Conservation (phyloP, 53 echinoderm and acorn worm species). For the Zoroaster sp. region DNA sequence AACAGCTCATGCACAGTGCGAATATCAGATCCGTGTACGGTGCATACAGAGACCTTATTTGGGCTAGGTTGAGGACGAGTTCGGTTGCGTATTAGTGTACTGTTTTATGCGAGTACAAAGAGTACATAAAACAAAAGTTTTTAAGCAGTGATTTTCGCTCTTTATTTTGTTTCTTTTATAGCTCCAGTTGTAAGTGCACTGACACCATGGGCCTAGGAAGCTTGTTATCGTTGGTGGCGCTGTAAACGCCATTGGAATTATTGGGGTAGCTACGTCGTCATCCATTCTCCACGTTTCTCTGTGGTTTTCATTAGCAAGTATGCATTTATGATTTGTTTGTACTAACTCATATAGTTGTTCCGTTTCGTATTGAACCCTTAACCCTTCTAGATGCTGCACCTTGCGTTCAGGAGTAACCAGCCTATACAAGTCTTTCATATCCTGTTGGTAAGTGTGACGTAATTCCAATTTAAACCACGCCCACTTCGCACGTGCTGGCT, state of each 20-base stretch:
- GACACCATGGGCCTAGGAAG: conserved; percentile 7
- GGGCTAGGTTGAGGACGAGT: no score
- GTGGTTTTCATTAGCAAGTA: conserved; percentile 37
- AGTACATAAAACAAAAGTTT: no score
- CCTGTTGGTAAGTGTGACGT: neutral
- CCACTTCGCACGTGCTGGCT: neutral
- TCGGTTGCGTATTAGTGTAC: no score
- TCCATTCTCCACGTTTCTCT: neutral
- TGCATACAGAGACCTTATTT: no score
- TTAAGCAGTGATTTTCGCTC: neutral
- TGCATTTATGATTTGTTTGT: neutral
- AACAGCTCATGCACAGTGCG: no score
- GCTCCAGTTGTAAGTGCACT: conserved; percentile 26
- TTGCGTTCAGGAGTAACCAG: neutral
- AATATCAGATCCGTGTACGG: no score
- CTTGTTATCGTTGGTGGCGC: conserved; percentile 39
- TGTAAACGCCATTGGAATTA: conserved; percentile 8
- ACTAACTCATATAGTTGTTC: neutral
- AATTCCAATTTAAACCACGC: neutral
- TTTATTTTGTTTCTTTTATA: neutral
- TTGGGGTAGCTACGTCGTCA: neutral
- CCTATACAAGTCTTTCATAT: neutral
- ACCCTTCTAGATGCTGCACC: neutral
- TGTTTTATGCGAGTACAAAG: no score
- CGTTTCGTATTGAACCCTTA: neutral